phyloP scores from a whole-genome alignment of 1,140 invertebrate genomes.

The Agrypnia vestita region DNA sequence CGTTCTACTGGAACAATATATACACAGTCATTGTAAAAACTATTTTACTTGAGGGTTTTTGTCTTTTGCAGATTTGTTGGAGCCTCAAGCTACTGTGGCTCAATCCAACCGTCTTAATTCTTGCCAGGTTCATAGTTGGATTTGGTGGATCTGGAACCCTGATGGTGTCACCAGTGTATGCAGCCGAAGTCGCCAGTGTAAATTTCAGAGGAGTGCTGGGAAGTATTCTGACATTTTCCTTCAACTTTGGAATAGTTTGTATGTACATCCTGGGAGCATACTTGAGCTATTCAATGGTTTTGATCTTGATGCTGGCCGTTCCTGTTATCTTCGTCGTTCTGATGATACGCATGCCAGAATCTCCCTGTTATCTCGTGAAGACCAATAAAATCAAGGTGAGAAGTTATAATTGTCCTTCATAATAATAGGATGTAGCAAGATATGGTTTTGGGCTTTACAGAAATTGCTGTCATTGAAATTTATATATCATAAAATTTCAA shows the following conservation, averaged over 20 bases:
- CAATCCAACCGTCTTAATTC: constrained; percentile 62
- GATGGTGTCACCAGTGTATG: constrained; percentile 73
- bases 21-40: too few species aligned
- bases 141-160: constrained; percentile 69
- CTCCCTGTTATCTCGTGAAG: constrained; percentile 69
- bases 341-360: constrained; percentile 72
- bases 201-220: constrained; percentile 74
- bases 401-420: too few species aligned
- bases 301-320: constrained; percentile 42
- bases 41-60: background rate
- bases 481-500: too few species aligned
- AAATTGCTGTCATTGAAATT: too few species aligned
- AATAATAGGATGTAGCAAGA: too few species aligned
- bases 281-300: constrained; percentile 65
- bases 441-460: too few species aligned
- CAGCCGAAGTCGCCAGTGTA: constrained; percentile 75
- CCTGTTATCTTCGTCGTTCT: constrained; percentile 68
- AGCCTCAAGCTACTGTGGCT: constrained; percentile 65
- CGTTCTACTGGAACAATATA: too few species aligned
- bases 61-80: constrained; percentile 64
- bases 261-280: constrained; percentile 75
- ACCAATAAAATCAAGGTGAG: constrained; percentile 46
- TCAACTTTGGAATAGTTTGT: constrained; percentile 75
- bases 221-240: constrained; percentile 69
- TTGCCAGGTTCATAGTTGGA: constrained; percentile 68